Evolutionary conservation across 2,888 invertebrate species (phyloP), one percentile per base, ranked within the genome.

Genomic region (Stratiomys singularior): DNA sequence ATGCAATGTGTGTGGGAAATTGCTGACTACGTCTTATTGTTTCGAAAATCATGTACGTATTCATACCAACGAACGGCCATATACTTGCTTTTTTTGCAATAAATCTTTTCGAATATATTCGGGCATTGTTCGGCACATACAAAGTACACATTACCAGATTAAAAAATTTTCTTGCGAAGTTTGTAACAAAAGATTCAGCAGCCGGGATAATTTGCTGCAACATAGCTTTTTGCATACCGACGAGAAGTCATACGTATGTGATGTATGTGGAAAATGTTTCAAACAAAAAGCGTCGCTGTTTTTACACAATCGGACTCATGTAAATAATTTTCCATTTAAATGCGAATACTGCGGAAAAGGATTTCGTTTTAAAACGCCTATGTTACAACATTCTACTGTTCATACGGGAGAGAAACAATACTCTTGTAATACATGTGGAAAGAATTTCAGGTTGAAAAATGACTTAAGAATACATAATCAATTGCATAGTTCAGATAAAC

Each of bases 211-310:
- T 81, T 87, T 90, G 21, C 89, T 89, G 78, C 91, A 90, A 81
- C 91, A 91, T 83, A 82, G 89, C 78, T 84, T 90, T n/a, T 90
- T 89, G 56, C 91, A 91, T 83, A 90, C 90, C 7, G 90, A 90
- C 76, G 91, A 90, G 84, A 85, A 90, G 18, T 90, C 90, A 0
- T 90, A 88, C 83, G 88, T 88, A 27, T 91, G 91, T 82, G 85
- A 89, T 77, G 84, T 88, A 0, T 92, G 92, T 83, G 91, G 91
- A 2, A 91, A 91, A 83, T 83, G 90, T 0, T 92, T 92, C 85
- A 90, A 91, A 77, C 92, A 92, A 83, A 91, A 91, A 82, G 91
- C 91, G 0, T 90, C 91, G 0, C 84, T 92, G 56, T 90, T 91
- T 84, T 90, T 90, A 25, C 92, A 92, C 82, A 87, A 89, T 74